phyloP scores from a whole-genome alignment of 2,888 invertebrate species.

The Drosophila parthenogenetica region DNA sequence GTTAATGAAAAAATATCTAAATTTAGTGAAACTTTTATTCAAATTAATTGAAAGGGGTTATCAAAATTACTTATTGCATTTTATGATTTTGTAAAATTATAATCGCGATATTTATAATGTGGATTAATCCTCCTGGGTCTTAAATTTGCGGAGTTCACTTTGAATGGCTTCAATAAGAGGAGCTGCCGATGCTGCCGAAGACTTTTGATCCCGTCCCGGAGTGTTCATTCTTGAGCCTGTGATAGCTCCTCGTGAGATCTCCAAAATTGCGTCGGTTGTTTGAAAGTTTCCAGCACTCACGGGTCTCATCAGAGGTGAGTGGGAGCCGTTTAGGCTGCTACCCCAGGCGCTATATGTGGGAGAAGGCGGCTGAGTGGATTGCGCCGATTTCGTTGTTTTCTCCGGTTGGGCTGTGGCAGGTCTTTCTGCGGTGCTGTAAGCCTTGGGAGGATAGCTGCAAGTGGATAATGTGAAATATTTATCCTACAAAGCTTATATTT shows the following conservation, averaged over 20 bases:
- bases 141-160: slow-evolving; percentile 87
- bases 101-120: slow-evolving; percentile 8
- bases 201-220: slow-evolving; percentile 53
- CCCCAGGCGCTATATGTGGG: slow-evolving; percentile 86
- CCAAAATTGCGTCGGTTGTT: slow-evolving; percentile 85
- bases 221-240: slow-evolving; percentile 58
- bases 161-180: slow-evolving; percentile 94
- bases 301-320: slow-evolving; percentile 87
- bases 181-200: slow-evolving; percentile 91
- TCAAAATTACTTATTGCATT: slow-evolving; percentile 12
- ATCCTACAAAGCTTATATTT: too few relatives aligned
- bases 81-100: slow-evolving; percentile 18
- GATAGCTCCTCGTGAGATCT: slow-evolving; percentile 26
- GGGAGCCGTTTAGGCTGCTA: slow-evolving; percentile 86
- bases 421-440: slow-evolving; percentile 70
- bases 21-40: slow-evolving; percentile 50
- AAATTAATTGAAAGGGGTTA: slow-evolving; percentile 52
- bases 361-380: slow-evolving; percentile 84
- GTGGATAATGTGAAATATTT: too few relatives aligned
- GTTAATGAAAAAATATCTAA: slow-evolving; percentile 11
- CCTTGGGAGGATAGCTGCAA: slow-evolving; percentile 70
- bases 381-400: slow-evolving; percentile 79
- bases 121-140: slow-evolving; percentile 69
- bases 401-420: slow-evolving; percentile 84
- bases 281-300: slow-evolving; percentile 89